These are phyloP conservation scores for Lipophrys pholis DNA, from an alignment of 2,113 vertebrate genomes.

Conservation along the genomic window DNA sequence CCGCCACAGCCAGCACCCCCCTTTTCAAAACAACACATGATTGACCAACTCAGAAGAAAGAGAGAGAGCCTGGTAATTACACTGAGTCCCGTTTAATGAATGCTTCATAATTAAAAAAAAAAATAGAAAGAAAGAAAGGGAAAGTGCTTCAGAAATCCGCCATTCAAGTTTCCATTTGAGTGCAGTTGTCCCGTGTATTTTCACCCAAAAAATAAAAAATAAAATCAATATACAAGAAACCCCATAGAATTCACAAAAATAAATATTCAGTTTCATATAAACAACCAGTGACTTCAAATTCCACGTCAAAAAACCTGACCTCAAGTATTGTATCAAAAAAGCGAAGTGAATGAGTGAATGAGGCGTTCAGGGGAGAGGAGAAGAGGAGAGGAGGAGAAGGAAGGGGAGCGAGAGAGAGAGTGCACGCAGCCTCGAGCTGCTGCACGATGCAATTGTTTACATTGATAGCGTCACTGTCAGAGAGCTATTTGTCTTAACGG, in stretches of 20 bases:
- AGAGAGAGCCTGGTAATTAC: conserved; percentile 64
- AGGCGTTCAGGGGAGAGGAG: conserved; percentile 33
- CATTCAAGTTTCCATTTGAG: conserved; percentile 87
- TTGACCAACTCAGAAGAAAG: conserved; percentile 39
- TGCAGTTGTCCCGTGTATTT: conserved; percentile 81
- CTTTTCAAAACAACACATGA: neutral
- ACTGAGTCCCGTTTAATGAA: conserved; percentile 85
- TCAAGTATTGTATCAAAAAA: conserved; percentile 83
- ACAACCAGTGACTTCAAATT: conserved; percentile 86
- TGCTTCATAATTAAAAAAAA: conserved; percentile 74
- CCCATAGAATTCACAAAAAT: conserved; percentile 83
- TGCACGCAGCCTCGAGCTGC: conserved; percentile 27
- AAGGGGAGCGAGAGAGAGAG: neutral
- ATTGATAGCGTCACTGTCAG: conserved; percentile 72
- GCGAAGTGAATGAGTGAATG: conserved; percentile 46
- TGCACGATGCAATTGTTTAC: conserved; percentile 70
- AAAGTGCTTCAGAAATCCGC: conserved; percentile 87
- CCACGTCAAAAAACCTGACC: conserved; percentile 80
- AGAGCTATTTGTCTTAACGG: conserved; percentile 67
- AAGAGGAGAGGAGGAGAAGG: neutral
- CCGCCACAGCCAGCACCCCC: neutral
- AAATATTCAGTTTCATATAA: conserved; percentile 85
- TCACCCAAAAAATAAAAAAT: conserved; percentile 69
- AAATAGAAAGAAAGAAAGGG: conserved; percentile 74
- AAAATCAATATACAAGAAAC: conserved; percentile 64